These are phyloP conservation scores for Agrotis clavis DNA, from an alignment of 2,888 invertebrate genomes.

Conservation along the genomic window DNA sequence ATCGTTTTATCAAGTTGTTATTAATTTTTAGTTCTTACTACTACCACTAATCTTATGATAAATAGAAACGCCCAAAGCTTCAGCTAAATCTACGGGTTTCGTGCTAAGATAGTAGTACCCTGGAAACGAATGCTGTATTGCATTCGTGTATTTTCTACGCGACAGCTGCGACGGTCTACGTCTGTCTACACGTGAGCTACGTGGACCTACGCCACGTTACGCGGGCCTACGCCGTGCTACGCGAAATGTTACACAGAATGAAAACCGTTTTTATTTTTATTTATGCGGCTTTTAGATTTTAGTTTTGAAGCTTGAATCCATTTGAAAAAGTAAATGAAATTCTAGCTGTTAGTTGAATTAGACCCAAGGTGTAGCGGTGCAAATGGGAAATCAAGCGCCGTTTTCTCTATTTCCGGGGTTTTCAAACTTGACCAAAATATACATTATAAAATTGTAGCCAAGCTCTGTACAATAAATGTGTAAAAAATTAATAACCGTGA, in stretches of 20 bases:
- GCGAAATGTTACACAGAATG: background rate
- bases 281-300: background rate
- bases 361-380: background rate
- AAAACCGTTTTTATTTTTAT: background rate
- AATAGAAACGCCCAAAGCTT: no score
- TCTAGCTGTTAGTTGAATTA: background rate
- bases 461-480: background rate
- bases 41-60: no score
- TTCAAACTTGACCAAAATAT: background rate
- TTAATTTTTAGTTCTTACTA: no score
- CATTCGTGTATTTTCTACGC: background rate
- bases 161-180: background rate
- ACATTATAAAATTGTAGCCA: background rate
- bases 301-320: background rate
- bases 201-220: conserved; percentile 3
- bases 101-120: no score
- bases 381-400: background rate
- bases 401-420: conserved; percentile 2
- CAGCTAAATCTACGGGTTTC: no score
- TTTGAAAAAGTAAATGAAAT: background rate
- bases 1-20: no score
- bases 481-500: background rate
- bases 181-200: background rate
- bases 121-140: background rate
- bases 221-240: background rate